Conservation (phyloP, 2,113 vertebrate genomes). For the Indicator maculatus region DNA sequence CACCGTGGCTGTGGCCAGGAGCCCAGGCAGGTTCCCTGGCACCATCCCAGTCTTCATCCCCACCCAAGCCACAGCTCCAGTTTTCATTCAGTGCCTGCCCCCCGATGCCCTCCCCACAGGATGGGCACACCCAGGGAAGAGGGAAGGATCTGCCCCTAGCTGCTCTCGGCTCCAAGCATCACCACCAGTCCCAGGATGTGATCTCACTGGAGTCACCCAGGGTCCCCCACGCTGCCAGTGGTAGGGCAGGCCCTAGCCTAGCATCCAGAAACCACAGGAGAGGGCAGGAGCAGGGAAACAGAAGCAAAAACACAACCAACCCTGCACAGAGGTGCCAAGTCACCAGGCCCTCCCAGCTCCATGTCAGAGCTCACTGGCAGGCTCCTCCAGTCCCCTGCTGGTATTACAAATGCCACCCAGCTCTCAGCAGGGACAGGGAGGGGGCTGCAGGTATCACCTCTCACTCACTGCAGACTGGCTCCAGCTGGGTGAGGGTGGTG, state of each 20-base stretch:
- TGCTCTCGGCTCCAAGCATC: not conserved
- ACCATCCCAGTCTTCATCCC: fast-evolving
- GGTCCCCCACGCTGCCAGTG: fast-evolving
- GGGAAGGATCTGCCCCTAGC: not conserved
- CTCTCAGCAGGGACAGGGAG: not conserved
- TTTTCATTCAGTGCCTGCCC: not conserved
- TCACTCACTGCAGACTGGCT: not conserved
- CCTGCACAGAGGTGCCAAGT: not conserved
- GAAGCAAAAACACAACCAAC: not conserved
- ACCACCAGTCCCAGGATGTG: not conserved
- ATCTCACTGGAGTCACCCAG: not conserved
- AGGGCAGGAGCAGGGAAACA: not conserved
- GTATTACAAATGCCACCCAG: not conserved
- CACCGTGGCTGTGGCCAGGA: fast-evolving
- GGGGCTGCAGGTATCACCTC: not conserved
- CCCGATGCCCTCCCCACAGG: not conserved
- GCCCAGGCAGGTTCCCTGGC: not conserved
- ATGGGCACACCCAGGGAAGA: not conserved
- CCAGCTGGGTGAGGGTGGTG: not conserved
- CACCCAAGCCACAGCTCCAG: not conserved
- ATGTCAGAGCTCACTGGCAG: not conserved
- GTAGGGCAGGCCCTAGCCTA: not conserved
- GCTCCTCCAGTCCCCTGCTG: not conserved
- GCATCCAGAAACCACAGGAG: not conserved
- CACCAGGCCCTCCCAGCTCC: not conserved